A percentile compares a stretch with the other conserved stretches of the same genome.
Conservation (phyloP, 2,888 invertebrate species). For the Dugesia japonica region DNA sequence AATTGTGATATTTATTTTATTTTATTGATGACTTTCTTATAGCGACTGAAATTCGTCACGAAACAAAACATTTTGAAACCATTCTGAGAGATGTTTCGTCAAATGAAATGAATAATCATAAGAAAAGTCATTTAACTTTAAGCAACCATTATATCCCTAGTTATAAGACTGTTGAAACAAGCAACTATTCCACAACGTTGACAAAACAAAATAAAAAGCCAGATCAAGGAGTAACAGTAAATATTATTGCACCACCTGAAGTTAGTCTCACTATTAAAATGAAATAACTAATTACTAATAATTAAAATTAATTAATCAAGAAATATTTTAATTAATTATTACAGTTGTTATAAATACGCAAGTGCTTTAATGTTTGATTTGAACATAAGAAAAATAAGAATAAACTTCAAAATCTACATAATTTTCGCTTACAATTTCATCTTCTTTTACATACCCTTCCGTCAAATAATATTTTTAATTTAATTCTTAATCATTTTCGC, state of each 20-base stretch:
- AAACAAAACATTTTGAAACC: constrained; percentile 1
- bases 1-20: background rate
- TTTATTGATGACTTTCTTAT: background rate
- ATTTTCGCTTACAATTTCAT: no score
- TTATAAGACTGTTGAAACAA: background rate
- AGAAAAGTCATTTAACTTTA: constrained; percentile 6
- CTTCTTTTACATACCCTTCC: no score
- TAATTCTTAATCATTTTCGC: no score
- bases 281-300: no score
- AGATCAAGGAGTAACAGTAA: constrained; percentile 1
- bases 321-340: no score
- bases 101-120: background rate
- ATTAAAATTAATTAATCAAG: no score
- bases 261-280: background rate
- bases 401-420: no score
- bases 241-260: background rate
- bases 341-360: no score
- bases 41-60: background rate
- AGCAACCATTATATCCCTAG: background rate
- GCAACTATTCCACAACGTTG: background rate
- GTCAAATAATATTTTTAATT: no score
- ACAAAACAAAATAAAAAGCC: background rate
- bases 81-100: constrained; percentile 3
- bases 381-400: no score
- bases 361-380: no score